These are phyloP conservation scores for Nemurella pictetii DNA, from an alignment of 2,888 invertebrate species.

Conservation along the genomic window DNA sequence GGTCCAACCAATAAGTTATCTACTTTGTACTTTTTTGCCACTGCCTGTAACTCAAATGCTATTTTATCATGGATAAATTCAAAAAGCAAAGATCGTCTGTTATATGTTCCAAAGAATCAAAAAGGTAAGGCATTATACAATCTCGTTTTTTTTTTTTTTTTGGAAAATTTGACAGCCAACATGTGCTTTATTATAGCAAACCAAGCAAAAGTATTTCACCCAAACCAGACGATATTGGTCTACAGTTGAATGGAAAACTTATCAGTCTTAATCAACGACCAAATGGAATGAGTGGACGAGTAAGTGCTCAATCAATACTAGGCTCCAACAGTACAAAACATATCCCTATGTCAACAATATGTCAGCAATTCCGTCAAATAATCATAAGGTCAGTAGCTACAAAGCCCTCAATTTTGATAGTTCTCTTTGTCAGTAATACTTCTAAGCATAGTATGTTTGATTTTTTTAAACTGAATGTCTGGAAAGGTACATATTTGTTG, in stretches of 20 bases:
- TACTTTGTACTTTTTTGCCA: neutral
- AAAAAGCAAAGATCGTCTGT: neutral
- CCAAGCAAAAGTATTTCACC: neutral
- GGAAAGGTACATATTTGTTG: no score
- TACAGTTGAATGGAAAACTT: slow-evolving; percentile 10
- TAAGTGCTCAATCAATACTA: slow-evolving; percentile 33
- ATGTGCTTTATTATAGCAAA: neutral
- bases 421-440: no score
- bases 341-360: slow-evolving; percentile 46
- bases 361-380: no score
- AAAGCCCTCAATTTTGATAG: no score
- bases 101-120: neutral
- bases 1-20: neutral
- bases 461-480: no score
- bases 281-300: slow-evolving; percentile 28
- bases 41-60: neutral
- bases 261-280: slow-evolving; percentile 35
- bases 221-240: neutral
- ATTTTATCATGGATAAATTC: neutral
- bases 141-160: no score
- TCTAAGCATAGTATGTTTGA: no score
- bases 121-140: neutral
- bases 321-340: slow-evolving; percentile 33
- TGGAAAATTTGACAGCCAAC: neutral
- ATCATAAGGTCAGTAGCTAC: no score